Evolutionary conservation across 2,113 vertebrate genomes (phyloP).

Genomic region (Fregetta grallaria): DNA sequence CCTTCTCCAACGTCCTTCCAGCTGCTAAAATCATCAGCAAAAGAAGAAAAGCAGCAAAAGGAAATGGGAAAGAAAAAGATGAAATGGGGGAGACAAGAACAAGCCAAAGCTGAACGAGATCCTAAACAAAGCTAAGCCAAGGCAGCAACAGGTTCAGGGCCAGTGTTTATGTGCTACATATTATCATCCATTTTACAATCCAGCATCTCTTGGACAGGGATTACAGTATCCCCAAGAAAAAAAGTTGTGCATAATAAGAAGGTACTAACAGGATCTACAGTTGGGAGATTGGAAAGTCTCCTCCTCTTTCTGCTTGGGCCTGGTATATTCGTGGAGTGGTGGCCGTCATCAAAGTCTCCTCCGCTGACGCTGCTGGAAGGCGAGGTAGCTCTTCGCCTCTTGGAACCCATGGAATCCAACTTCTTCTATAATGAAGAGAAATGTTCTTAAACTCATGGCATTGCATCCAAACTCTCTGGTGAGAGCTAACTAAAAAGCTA

Average conservation of each 20-base stretch:
- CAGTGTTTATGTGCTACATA: rapidly evolving
- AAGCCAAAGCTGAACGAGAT: not conserved
- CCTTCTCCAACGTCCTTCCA: not conserved
- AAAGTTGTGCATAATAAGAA: not conserved
- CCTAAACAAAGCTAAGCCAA: not conserved
- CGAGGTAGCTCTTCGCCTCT: constrained; percentile 94
- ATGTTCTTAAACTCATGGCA: constrained; percentile 68
- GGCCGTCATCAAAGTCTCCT: constrained; percentile 95
- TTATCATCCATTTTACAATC: not conserved
- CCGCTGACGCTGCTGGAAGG: constrained; percentile 96
- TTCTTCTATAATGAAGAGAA: constrained; percentile 80
- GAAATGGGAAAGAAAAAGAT: not conserved
- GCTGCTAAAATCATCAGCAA: not conserved
- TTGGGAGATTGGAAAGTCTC: constrained; percentile 90
- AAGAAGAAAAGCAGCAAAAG: not conserved
- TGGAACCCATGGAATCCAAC: constrained; percentile 93
- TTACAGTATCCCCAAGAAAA: not conserved
- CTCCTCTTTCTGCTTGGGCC: constrained; percentile 92
- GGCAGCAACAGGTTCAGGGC: not conserved
- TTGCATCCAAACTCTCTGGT: constrained; percentile 3
- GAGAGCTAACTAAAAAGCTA: not conserved
- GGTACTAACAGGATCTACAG: constrained; percentile 95
- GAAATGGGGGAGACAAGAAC: not conserved
- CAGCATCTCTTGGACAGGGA: not conserved
- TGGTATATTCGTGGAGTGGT: constrained; percentile 85